Conservation (phyloP, 2,888 invertebrate genomes). For the Teinopalpus imperialis region DNA sequence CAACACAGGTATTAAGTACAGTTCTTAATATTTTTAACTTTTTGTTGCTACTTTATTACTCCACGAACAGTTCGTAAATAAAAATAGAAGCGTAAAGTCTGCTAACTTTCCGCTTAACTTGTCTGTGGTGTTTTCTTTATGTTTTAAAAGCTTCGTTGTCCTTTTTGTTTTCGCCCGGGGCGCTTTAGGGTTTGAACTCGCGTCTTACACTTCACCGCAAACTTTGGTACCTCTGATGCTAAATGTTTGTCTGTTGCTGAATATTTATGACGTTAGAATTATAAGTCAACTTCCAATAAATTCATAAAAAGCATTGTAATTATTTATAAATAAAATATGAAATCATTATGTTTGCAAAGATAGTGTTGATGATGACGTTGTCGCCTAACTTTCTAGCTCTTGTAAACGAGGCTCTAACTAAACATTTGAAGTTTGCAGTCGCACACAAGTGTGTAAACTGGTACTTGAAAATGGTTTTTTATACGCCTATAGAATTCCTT, state of each 20-base stretch:
- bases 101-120: slow-evolving; percentile 77
- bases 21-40: too few relatives aligned
- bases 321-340: too few relatives aligned
- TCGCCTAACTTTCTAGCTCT: too few relatives aligned
- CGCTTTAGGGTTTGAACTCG: slow-evolving; percentile 71
- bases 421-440: too few relatives aligned
- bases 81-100: slow-evolving; percentile 55
- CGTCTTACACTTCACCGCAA: slow-evolving; percentile 64
- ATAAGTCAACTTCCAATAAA: slow-evolving; percentile 27
- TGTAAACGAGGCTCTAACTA: too few relatives aligned
- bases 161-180: slow-evolving; percentile 63
- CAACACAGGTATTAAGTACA: too few relatives aligned
- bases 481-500: too few relatives aligned
- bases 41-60: slow-evolving; percentile 9
- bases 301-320: not conserved
- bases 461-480: too few relatives aligned
- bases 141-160: slow-evolving; percentile 67
- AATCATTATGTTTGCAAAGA: too few relatives aligned
- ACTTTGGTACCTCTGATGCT: slow-evolving; percentile 32
- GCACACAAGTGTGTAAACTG: too few relatives aligned
- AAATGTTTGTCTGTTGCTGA: slow-evolving; percentile 16
- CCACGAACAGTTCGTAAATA: slow-evolving; percentile 61
- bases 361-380: too few relatives aligned
- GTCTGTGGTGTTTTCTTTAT: slow-evolving; percentile 74
- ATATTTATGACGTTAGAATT: not conserved